Evolutionary conservation across 2,888 invertebrate genomes (phyloP), one percentile per base, ranked within the genome.

Genomic region (Mythimna impura): DNA sequence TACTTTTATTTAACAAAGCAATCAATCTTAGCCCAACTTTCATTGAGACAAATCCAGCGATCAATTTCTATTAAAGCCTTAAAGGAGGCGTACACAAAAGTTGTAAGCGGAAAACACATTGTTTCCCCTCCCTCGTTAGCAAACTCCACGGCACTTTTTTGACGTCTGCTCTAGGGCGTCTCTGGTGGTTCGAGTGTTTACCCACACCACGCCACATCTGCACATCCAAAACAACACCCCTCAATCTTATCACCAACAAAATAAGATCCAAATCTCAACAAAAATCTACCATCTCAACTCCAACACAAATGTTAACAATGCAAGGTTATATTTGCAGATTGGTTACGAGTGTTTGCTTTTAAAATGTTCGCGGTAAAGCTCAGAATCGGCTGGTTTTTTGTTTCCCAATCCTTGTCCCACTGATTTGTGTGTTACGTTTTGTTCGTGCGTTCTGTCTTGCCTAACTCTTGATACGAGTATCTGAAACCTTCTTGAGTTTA

Each of bases 131-230:
- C 89, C 94, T 94, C 94, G 95, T 94, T 95, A 95, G 93, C 89
- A 91, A 93, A 91, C 93, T 93, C 90, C 85, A 89, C 90, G 89
- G 89, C 91, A 93, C 92, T 94, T 95, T 95, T 94, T 94, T 94
- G 94, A 93, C 95, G 93, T 94, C 93, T 94, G 91, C 92, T 91
- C 89, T 93, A 93, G 93, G 91, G 88, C 93, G 91, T 92, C 92
- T 92, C 92, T 85, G 89, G 90, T 87, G 90, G 92, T 92, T 93
- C 91, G 90, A 94, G 92, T 92, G 90, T 91, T 92, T 91, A 88
- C 88, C 87, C 87, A 85, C 82, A 86, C 87, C 83, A 89, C 83
- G 73, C 87, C 82, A 86, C 84, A 88, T 89, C 83, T 89, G 66
- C 88, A 86, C 80, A 73, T 81, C 66, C 63, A 76, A 85, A 88